Evolutionary conservation across 2,113 vertebrate species (phyloP).

Genomic region (Clupea harengus): DNA sequence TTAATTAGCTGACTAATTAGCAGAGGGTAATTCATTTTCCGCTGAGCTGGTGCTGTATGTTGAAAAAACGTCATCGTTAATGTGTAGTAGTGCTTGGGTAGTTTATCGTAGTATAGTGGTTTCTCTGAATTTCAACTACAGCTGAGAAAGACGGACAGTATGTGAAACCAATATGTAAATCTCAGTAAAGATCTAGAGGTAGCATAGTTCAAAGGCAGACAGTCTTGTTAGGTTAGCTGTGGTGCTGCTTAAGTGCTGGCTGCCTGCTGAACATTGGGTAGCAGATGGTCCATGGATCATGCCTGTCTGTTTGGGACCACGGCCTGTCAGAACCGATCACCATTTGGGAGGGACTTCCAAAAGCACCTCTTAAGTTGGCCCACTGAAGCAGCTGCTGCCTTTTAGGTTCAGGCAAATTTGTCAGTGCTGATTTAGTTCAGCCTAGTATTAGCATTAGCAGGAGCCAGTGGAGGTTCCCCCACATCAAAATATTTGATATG

Average conservation of each 20-base stretch:
- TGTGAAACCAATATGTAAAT: too few relatives aligned
- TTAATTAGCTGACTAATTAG: background rate
- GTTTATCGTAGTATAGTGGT: too few relatives aligned
- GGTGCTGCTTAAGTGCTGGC: background rate
- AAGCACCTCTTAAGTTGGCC: conserved; percentile 46
- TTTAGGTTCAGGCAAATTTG: conserved; percentile 47
- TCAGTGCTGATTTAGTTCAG: conserved; percentile 52
- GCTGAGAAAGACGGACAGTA: too few relatives aligned
- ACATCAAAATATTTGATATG: background rate
- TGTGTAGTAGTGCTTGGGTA: background rate
- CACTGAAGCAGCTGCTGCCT: conserved; percentile 56
- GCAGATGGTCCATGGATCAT: conserved; percentile 47
- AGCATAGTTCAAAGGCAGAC: background rate
- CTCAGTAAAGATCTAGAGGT: background rate
- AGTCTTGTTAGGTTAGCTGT: background rate
- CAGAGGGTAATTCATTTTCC: background rate
- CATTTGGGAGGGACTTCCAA: conserved; percentile 49
- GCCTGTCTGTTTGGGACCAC: conserved; percentile 31
- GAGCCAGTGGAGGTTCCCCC: conserved; percentile 34
- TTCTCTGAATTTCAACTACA: too few relatives aligned
- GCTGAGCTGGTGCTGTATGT: background rate
- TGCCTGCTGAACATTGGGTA: background rate
- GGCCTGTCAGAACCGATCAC: conserved; percentile 53
- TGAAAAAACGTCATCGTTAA: background rate
- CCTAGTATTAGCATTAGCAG: conserved; percentile 54